These are phyloP conservation scores for Drosophila parabipectinata DNA, from an alignment of 1,140 invertebrate species.

Conservation along the genomic window DNA sequence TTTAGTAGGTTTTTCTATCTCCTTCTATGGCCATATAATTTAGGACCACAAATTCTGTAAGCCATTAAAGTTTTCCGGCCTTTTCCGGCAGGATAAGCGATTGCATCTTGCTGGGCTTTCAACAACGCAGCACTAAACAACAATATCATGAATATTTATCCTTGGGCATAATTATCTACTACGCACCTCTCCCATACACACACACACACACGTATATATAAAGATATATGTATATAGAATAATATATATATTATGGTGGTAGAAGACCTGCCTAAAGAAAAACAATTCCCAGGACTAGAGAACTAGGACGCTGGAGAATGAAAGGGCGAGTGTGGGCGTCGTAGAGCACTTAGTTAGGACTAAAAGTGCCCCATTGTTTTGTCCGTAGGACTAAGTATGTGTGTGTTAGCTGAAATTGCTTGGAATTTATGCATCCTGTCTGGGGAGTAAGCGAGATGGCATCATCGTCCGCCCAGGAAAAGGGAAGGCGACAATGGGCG, in stretches of 20 bases:
- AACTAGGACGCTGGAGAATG: background rate
- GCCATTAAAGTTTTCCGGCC: slow-evolving; percentile 16
- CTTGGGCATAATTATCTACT: slow-evolving; percentile 49
- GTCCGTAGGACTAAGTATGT: slow-evolving; percentile 16
- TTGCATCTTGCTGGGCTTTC: slow-evolving; percentile 30
- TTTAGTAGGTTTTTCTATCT: background rate
- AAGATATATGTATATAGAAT: background rate
- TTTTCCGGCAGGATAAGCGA: slow-evolving; percentile 13
- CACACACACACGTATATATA: background rate
- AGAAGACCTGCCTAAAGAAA: slow-evolving; percentile 22
- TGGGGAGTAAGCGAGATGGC: background rate
- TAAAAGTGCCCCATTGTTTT: slow-evolving; percentile 47
- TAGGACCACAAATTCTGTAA: background rate
- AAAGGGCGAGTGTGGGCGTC: background rate
- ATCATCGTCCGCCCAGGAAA: background rate
- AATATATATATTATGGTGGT: background rate
- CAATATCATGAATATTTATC: slow-evolving; percentile 53
- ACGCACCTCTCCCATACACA: slow-evolving; percentile 24
- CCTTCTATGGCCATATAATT: background rate
- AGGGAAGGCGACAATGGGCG: background rate
- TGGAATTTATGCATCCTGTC: slow-evolving; percentile 50
- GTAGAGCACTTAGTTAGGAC: slow-evolving; percentile 45
- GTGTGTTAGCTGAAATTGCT: slow-evolving; percentile 39
- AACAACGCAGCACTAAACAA: slow-evolving; percentile 39
- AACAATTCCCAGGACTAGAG: slow-evolving; percentile 31